Evolutionary conservation across 1,140 invertebrate species (phyloP), one percentile per base, ranked within the genome.

Genomic region (Sweltsa coloradensis): DNA sequence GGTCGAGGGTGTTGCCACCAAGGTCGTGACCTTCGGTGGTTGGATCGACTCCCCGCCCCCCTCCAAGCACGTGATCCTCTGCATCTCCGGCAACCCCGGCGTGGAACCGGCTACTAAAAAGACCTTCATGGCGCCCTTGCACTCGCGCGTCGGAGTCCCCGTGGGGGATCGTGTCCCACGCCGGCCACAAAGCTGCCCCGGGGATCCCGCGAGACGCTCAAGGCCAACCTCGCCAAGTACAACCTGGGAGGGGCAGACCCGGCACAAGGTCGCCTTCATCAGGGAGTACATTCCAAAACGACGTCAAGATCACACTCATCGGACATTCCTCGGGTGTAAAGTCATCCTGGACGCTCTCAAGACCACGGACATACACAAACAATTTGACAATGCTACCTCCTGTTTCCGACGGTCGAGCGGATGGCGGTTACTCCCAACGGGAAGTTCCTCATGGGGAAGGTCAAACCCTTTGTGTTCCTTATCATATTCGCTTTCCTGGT

Each of bases 271-370:
- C 11, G 70, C 75, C 36, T 89, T 91, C 62, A 78, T 91, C 34
- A 68, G 75, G 47, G 70, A 78, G 47, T 79, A 79, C 56, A 66
- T 89, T 44, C 83, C 86, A 4, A n/a, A 53, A 66, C 27, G 67
- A 80, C 62, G 70, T 74, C 0, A 74, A 72, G 55, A 57, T 93
- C 3, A 75, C 86, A 62, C 55, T 90, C 0, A 71, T 92, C 51
- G 87, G 83, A 1, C 89, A 92, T 70, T 92, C 89, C 0, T 91
- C 56, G 89, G 89, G 1, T 71, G 75, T 50, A 87, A 88, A 72
- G 80, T 90, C 51, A 72, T 76, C 48, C 58, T 88, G n/a, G 76
- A 90, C 53, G 56, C 89, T 16, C 54, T 92, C 3, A 74, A 83
- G 53, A 58, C 77, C 37, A 52, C 65, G 22, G 53, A 62, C 18